Percentiles rank a stretch among this genome's conserved stretches.
Conservation (phyloP, 2,113 vertebrate species). For the Cololabis saira region DNA sequence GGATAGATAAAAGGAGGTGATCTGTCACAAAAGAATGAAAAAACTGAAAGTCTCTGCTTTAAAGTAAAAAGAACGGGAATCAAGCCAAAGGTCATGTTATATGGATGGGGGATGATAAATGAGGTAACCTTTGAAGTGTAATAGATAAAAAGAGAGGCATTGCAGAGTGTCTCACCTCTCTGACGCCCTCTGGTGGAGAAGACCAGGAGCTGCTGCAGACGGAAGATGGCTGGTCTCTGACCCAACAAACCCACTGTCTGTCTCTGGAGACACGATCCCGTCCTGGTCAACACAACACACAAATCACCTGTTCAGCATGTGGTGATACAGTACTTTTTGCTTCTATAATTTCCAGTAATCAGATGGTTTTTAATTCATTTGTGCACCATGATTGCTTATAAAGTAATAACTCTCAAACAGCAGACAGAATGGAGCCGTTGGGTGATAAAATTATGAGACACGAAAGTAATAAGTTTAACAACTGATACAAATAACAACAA, state of each 20-base stretch:
- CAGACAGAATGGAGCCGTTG: too few species aligned
- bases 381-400: too few species aligned
- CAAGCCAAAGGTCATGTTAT: background rate
- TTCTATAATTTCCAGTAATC: too few species aligned
- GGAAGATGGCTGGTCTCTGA: slow-evolving; percentile 89
- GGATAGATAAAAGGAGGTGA: background rate
- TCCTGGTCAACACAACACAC: slow-evolving; percentile 77
- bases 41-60: too few species aligned
- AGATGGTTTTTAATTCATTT: too few species aligned
- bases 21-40: background rate
- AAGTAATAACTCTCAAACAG: too few species aligned
- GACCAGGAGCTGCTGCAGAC: slow-evolving; percentile 75
- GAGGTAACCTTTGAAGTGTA: slow-evolving; percentile 18
- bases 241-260: slow-evolving; percentile 93
- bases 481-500: too few species aligned
- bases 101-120: background rate
- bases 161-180: slow-evolving; percentile 71
- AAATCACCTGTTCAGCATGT: background rate
- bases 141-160: background rate
- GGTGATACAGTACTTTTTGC: too few species aligned
- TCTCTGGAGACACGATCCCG: slow-evolving; percentile 90
- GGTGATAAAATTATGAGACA: too few species aligned
- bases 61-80: background rate
- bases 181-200: slow-evolving; percentile 75
- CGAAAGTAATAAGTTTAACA: too few species aligned